Base-by-base conservation (phyloP, 2,797 vertebrate genomes). In the Phrynocephalus vlangalii region DNA sequence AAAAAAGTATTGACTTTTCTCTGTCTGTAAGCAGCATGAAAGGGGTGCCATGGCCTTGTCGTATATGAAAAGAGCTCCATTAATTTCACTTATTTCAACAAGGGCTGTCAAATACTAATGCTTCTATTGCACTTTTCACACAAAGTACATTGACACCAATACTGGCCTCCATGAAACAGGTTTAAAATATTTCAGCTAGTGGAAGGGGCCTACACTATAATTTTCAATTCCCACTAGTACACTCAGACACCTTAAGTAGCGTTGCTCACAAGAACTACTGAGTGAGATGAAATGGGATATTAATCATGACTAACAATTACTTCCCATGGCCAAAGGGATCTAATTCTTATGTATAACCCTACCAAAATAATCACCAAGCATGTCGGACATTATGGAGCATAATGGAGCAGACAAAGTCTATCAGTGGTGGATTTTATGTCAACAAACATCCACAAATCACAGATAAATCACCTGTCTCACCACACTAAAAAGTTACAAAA, bases 1-100 rank as follows among this genome's bases (percentile, higher is more conserved):
- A 98, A 98, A 98, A 98, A 98, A 98, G 97, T 98, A 98, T 97
- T 97, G 97, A 97, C 97, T 98, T 98, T 98, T 98, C 96, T 97
- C 96, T 97, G 97, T 98, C 98, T 98, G 97, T 97, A 98, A 97
- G 97, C 96, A 95, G 97, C 96, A 96, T 96, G 97, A 98, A 98
- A 98, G 97, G 97, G 97, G 97, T 97, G 96, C 96, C 90, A 94
- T 96, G 97, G 97, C 97, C 98, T 98, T 98, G 97, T 98, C 97
- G 96, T 96, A 97, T 97, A 97, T 97, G 97, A 97, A 97, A 97
- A 97, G 97, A 97, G 97, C 96, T 98, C 97, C 98, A 98, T 97
- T 98, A 97, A 98, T 97, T 98, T 98, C 96, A 98, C 97, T 98
- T 98, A 98, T 98, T 98, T 98, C 97, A 97, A 97, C 97, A 96